Conservation (phyloP, 1,140 invertebrate species). For the Drosophila virilis region DNA sequence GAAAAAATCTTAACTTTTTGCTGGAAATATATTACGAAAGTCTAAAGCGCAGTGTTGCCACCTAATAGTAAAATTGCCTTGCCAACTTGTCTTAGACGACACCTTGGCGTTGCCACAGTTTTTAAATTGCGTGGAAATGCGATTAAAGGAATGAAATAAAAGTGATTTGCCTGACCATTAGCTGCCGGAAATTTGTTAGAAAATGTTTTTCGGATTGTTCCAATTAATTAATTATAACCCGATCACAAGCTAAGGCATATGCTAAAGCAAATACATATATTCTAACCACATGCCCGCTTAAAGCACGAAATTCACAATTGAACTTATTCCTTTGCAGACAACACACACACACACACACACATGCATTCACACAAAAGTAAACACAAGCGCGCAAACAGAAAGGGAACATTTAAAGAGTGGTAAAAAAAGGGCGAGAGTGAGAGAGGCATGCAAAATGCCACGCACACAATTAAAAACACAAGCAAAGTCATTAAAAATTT, state of each 20-base stretch:
- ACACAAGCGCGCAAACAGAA: neutral
- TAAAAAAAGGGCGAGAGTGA: neutral
- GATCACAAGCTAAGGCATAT: neutral
- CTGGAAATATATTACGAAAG: too few species aligned
- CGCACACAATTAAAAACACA: slow-evolving; percentile 77
- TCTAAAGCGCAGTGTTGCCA: neutral
- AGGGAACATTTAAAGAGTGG: neutral
- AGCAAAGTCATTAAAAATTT: slow-evolving; percentile 80
- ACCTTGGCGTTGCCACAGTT: neutral
- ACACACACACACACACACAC: slow-evolving; percentile 22
- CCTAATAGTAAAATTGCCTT: neutral
- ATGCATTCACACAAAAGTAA: neutral
- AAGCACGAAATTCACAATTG: slow-evolving; percentile 27
- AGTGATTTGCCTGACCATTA: neutral
- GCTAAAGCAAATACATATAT: neutral
- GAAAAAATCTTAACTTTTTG: too few species aligned
- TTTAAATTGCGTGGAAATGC: neutral
- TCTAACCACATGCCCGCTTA: slow-evolving; percentile 3
- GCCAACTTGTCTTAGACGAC: neutral
- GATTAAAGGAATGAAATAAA: neutral
- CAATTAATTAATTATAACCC: slow-evolving; percentile 6
- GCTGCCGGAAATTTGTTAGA: neutral
- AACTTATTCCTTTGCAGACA: slow-evolving; percentile 31
- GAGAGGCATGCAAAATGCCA: slow-evolving; percentile 34
- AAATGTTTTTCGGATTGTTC: slow-evolving; percentile 1